Evolutionary conservation across 2,888 invertebrate genomes (phyloP).

Genomic region (Luperina testacea): DNA sequence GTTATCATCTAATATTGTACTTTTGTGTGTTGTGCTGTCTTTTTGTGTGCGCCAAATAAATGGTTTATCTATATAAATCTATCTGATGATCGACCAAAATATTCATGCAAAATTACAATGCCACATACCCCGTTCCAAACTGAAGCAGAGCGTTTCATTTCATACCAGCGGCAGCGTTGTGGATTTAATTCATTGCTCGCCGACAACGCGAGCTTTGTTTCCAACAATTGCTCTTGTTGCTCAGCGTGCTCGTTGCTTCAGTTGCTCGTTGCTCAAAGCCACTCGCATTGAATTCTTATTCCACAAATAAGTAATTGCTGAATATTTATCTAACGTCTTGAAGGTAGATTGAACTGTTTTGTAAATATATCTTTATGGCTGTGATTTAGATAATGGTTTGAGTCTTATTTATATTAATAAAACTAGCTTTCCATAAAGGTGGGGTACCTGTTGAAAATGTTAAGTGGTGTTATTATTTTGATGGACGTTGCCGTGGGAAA

Average conservation of each 20-base stretch:
- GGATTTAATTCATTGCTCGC: conserved; percentile 71
- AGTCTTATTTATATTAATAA: conserved; percentile 14
- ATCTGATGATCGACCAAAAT: neutral
- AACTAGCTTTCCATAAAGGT: conserved; percentile 5
- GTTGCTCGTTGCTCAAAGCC: conserved; percentile 51
- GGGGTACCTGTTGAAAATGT: conserved; percentile 1
- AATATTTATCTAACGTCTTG: conserved; percentile 41
- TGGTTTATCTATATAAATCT: too few species aligned
- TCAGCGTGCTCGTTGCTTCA: conserved; percentile 26
- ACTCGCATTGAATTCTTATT: conserved; percentile 51
- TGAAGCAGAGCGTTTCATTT: conserved; percentile 53
- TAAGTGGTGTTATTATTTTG: conserved; percentile 3
- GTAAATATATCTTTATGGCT: conserved; percentile 9
- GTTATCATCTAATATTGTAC: too few species aligned
- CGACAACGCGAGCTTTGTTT: conserved; percentile 65
- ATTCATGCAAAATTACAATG: conserved; percentile 14
- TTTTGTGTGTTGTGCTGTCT: too few species aligned
- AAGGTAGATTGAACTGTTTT: conserved; percentile 33
- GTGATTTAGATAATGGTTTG: conserved; percentile 28
- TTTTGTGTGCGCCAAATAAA: too few species aligned
- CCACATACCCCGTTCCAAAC: conserved; percentile 44
- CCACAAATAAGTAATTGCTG: conserved; percentile 52
- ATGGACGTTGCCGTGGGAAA: neutral
- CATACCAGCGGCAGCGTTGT: conserved; percentile 54
- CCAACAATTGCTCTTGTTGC: conserved; percentile 64